Conservation (phyloP, 1,140 invertebrate species). For the Caerostris extrusa region DNA sequence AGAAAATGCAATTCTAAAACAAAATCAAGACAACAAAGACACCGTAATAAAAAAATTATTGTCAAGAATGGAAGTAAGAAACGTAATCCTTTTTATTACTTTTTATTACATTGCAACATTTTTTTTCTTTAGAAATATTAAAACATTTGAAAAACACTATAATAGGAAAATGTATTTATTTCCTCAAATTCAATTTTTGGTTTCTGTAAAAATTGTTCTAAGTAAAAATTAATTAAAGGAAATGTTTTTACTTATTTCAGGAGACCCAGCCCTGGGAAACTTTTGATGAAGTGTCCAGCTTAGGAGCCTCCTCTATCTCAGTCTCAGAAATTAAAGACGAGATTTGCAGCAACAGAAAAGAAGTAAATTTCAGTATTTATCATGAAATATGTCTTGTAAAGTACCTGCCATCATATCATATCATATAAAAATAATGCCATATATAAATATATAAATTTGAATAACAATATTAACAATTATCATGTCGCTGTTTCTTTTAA, state of each 20-base stretch:
- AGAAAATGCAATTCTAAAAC: slow-evolving; percentile 50
- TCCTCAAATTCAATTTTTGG: neutral
- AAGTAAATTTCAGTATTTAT: neutral
- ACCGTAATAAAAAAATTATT: slow-evolving; percentile 60
- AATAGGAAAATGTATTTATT: neutral
- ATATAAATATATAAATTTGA: neutral
- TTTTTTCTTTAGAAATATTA: neutral
- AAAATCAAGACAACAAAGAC: slow-evolving; percentile 65
- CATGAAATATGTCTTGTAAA: no score
- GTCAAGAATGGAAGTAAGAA: slow-evolving; percentile 18
- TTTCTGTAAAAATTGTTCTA: neutral
- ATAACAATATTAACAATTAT: neutral
- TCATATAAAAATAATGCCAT: neutral
- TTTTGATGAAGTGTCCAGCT: slow-evolving; percentile 70
- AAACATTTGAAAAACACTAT: neutral
- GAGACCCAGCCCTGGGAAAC: slow-evolving; percentile 27
- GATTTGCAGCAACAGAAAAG: neutral
- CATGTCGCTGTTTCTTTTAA: no score
- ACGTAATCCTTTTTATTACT: neutral
- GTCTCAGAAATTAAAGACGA: slow-evolving; percentile 47
- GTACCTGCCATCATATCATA: neutral
- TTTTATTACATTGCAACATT: neutral
- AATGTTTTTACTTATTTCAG: neutral
- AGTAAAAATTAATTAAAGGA: neutral
- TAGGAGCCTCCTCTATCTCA: slow-evolving; percentile 57